Percentiles rank a stretch among this genome's conserved stretches.
phyloP scores from a whole-genome alignment of 2,888 invertebrate genomes.

The Maniola hyperantus region DNA sequence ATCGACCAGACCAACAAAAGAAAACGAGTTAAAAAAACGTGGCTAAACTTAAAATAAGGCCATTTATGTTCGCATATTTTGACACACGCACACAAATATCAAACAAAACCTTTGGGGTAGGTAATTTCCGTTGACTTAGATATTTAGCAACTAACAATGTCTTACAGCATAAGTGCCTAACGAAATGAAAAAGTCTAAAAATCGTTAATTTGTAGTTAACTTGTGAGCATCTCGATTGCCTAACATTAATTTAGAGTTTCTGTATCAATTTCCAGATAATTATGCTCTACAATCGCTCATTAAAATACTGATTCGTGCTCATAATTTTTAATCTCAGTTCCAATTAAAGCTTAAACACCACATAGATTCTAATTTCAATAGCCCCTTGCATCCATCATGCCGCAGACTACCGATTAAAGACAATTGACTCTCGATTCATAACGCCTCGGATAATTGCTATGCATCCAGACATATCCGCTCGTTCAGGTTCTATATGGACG shows the following conservation, averaged over 20 bases:
- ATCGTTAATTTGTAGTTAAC: no score
- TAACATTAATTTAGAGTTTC: background rate
- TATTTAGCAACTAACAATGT: no score
- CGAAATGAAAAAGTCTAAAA: no score
- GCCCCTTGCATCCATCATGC: background rate
- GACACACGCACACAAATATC: no score
- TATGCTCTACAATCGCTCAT: background rate
- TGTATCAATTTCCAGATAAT: background rate
- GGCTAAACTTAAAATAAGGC: no score
- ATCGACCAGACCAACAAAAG: no score
- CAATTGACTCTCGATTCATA: constrained; percentile 17
- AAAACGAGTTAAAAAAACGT: no score
- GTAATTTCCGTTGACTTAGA: no score
- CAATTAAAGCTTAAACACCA: constrained; percentile 13
- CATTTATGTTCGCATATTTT: no score
- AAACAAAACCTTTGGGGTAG: no score
- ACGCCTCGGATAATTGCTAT: constrained; percentile 5
- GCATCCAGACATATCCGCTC: constrained; percentile 1
- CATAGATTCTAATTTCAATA: background rate
- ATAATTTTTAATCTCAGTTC: background rate
- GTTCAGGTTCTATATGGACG: background rate
- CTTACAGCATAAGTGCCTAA: no score
- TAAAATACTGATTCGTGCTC: background rate
- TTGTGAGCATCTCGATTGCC: background rate
- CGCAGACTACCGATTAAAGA: constrained; percentile 5